A percentile compares a stretch with the other conserved stretches of the same genome.
phyloP scores from a whole-genome alignment of 2,113 vertebrate genomes.

The Glaucidium brasilianum region DNA sequence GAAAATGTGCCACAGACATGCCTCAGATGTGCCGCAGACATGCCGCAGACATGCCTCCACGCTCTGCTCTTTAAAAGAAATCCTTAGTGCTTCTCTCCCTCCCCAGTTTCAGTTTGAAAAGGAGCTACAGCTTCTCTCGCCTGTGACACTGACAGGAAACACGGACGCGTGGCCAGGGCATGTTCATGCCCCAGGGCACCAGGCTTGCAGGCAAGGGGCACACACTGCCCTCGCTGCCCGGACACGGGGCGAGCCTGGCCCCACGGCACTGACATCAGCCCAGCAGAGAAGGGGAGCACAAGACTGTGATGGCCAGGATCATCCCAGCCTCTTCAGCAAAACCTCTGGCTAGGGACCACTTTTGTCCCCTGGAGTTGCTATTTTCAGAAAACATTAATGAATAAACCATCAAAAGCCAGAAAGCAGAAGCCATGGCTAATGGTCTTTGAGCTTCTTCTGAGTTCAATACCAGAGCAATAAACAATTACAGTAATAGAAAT shows the following conservation, averaged over 20 bases:
- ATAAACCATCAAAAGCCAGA: neutral
- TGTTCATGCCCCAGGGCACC: accelerated
- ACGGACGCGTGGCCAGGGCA: neutral
- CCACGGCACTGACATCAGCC: accelerated
- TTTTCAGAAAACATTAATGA: neutral
- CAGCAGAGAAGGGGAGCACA: neutral
- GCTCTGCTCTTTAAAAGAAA: neutral
- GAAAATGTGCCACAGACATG: neutral
- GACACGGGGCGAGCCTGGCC: neutral
- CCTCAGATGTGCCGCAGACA: neutral
- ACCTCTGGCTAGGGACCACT: neutral
- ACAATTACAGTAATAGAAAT: neutral
- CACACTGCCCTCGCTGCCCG: accelerated
- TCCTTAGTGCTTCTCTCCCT: neutral
- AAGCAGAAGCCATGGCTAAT: neutral
- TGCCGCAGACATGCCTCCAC: neutral
- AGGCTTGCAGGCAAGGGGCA: neutral
- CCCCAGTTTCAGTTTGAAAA: neutral
- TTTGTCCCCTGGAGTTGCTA: neutral
- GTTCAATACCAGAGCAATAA: neutral
- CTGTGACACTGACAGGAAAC: accelerated
- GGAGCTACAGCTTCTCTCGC: neutral
- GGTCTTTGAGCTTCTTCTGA: neutral
- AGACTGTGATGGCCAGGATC: neutral
- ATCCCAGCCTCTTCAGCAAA: neutral